phyloP scores from a whole-genome alignment of 2,113 vertebrate species.

The Potamarius usumacintae region DNA sequence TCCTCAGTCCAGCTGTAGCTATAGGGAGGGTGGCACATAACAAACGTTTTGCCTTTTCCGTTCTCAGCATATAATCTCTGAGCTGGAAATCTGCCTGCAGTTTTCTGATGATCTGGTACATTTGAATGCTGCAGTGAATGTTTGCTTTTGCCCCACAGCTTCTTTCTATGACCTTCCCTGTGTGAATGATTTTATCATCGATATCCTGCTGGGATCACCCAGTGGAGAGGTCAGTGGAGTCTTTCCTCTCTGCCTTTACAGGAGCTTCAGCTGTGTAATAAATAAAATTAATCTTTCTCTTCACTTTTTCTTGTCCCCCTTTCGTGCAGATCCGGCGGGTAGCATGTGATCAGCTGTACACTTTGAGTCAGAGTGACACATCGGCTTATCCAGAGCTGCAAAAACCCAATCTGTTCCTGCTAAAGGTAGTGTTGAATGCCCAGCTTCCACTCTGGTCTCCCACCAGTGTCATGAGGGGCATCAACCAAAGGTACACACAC shows the following conservation, averaged over 20 bases:
- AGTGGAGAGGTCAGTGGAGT: conserved; percentile 86
- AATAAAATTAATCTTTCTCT: background rate
- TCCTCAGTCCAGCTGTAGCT: background rate
- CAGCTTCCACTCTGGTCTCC: conserved; percentile 97
- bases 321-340: conserved; percentile 88
- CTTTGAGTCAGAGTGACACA: conserved; percentile 93
- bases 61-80: background rate
- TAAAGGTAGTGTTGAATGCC: conserved; percentile 87
- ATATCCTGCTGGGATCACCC: conserved; percentile 92
- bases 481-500: conserved; percentile 87
- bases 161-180: conserved; percentile 94
- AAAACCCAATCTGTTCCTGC: conserved; percentile 93
- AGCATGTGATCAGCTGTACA: conserved; percentile 95
- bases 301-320: background rate
- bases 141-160: conserved; percentile 68
- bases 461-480: conserved; percentile 95
- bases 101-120: background rate
- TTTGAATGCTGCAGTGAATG: background rate
- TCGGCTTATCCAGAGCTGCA: conserved; percentile 88
- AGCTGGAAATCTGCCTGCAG: background rate
- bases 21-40: background rate
- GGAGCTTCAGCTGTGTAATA: background rate
- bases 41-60: background rate
- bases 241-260: background rate
- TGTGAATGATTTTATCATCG: conserved; percentile 96